These are phyloP conservation scores for Dromococcyx pavoninus DNA, from an alignment of 2,797 vertebrate species.

Conservation along the genomic window DNA sequence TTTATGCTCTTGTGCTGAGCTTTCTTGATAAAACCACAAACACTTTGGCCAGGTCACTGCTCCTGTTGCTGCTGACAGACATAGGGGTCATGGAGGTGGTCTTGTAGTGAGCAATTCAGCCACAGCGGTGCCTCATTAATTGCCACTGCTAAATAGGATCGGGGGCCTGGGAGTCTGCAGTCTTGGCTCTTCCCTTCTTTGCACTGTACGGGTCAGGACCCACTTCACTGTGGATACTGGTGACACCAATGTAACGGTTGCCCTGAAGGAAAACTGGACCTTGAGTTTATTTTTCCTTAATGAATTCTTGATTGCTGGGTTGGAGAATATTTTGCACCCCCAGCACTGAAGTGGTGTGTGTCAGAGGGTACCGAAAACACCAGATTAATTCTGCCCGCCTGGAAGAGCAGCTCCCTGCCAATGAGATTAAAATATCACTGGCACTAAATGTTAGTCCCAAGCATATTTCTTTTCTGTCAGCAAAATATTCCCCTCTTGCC, in stretches of 20 bases:
- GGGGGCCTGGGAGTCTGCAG: not conserved
- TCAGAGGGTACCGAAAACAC: not conserved
- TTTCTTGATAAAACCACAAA: not conserved
- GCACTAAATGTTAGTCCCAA: constrained; percentile 31
- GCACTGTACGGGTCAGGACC: not conserved
- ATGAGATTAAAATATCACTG: constrained; percentile 61
- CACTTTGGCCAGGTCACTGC: not conserved
- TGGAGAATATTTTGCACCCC: not conserved
- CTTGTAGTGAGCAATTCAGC: not conserved
- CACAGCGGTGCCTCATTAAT: not conserved
- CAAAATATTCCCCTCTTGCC: constrained; percentile 68
- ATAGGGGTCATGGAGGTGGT: not conserved
- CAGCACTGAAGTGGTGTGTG: accelerated
- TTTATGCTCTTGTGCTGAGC: not conserved
- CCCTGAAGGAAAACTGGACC: not conserved
- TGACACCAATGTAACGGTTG: not conserved
- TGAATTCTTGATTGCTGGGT: not conserved
- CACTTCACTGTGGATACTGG: not conserved
- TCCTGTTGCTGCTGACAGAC: not conserved
- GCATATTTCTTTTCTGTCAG: constrained; percentile 74
- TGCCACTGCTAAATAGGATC: not conserved
- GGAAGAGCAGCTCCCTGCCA: constrained; percentile 20
- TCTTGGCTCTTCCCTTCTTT: not conserved
- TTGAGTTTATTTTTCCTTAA: not conserved
- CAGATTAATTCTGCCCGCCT: not conserved